Percentiles rank a stretch among this genome's conserved stretches.
phyloP scores from a whole-genome alignment of 2,888 invertebrate genomes.

The Cheilosia variabilis region DNA sequence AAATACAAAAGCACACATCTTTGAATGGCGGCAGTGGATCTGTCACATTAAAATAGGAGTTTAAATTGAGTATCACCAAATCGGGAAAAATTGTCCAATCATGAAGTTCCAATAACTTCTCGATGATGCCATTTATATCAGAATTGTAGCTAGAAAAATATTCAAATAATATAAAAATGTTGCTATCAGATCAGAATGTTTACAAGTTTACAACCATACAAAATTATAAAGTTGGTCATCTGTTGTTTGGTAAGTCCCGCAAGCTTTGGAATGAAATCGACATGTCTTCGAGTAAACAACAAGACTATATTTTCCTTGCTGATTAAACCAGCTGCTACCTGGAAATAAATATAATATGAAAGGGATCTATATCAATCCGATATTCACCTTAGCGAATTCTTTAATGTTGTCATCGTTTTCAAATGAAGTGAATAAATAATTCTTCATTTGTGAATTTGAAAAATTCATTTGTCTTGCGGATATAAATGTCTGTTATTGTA shows the following conservation, averaged over 20 bases:
- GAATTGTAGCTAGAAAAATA: conserved; percentile 58
- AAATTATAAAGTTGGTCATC: conserved; percentile 59
- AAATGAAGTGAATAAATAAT: conserved; percentile 48
- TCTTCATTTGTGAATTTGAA: conserved; percentile 6
- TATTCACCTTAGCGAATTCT: conserved; percentile 58
- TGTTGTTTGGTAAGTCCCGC: conserved; percentile 43
- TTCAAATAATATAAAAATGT: neutral
- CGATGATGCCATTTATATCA: conserved; percentile 46
- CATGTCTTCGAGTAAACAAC: conserved; percentile 54
- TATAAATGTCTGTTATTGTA: neutral
- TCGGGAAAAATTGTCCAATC: conserved; percentile 67
- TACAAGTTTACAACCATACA: conserved; percentile 13
- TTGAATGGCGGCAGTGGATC: neutral
- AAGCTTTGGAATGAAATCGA: conserved; percentile 43
- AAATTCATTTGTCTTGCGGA: conserved; percentile 12
- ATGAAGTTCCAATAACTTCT: conserved; percentile 70
- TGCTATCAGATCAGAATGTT: too few species aligned
- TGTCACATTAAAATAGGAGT: conserved; percentile 32
- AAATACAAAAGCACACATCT: conserved; percentile 58
- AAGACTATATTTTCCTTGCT: conserved; percentile 44
- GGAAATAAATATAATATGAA: neutral
- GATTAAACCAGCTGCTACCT: conserved; percentile 55
- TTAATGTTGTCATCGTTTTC: conserved; percentile 44
- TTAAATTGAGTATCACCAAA: conserved; percentile 61
- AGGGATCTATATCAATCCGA: neutral